phyloP scores from a whole-genome alignment of 2,888 invertebrate species.

The Ophion ventricosus region DNA sequence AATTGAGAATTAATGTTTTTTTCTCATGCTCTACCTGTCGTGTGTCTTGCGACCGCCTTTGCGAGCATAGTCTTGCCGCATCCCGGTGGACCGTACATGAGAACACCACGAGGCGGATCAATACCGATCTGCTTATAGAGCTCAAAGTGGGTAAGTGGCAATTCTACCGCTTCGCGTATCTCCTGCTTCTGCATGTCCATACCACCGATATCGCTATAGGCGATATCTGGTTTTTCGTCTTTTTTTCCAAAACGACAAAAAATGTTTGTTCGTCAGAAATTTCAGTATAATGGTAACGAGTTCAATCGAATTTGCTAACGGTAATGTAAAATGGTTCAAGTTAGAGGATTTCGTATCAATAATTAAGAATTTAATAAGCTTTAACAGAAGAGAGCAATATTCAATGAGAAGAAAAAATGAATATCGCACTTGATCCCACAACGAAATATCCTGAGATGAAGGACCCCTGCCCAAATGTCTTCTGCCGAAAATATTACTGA shows the following conservation, averaged over 20 bases:
- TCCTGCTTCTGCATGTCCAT: conserved; percentile 99
- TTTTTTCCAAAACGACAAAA: conserved; percentile 50
- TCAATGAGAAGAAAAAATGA: too few relatives aligned
- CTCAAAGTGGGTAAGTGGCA: conserved; percentile 99
- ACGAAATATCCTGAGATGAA: too few relatives aligned
- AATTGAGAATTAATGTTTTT: background rate
- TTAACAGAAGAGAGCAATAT: too few relatives aligned
- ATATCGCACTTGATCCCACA: too few relatives aligned
- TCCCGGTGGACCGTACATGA: conserved; percentile 99
- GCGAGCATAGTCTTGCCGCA: conserved; percentile 99
- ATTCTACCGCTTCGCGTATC: conserved; percentile 98
- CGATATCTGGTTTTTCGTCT: conserved; percentile 99
- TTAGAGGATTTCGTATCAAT: too few relatives aligned
- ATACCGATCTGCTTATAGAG: conserved; percentile 99
- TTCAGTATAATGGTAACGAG: background rate
- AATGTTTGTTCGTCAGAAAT: background rate
- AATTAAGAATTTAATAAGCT: too few relatives aligned
- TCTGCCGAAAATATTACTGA: too few relatives aligned
- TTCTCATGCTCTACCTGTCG: conserved; percentile 88
- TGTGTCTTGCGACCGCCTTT: conserved; percentile 99
- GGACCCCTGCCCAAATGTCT: too few relatives aligned
- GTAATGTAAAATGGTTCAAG: too few relatives aligned
- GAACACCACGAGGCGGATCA: conserved; percentile 98
- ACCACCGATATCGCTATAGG: conserved; percentile 99
- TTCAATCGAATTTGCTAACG: background rate